A percentile compares a stretch with the other conserved stretches of the same genome.
Evolutionary conservation across 2,888 invertebrate species (phyloP).

Genomic region (Helobdella robusta): DNA sequence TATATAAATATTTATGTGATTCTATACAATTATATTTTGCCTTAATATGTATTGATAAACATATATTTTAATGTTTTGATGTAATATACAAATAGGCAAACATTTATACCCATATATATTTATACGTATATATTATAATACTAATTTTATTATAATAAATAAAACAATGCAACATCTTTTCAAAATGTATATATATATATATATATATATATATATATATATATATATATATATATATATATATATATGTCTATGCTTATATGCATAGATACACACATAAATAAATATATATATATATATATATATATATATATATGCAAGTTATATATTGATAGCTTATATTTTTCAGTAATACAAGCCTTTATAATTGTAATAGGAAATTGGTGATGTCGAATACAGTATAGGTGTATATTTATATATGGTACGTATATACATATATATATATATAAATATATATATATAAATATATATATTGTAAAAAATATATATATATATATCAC

Average conservation of each 20-base stretch:
- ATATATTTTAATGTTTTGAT: too few species aligned
- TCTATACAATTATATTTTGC: too few species aligned
- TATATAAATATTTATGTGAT: too few species aligned
- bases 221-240: slow-evolving; percentile 1
- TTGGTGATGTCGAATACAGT: too few species aligned
- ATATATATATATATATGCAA: neutral
- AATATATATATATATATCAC: neutral
- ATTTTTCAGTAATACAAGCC: neutral
- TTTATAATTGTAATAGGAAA: slow-evolving; percentile 7
- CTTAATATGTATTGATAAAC: too few species aligned
- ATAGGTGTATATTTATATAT: slow-evolving; percentile 8
- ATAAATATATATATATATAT: neutral
- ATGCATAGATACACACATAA: neutral
- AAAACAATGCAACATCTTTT: neutral
- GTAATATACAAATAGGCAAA: neutral
- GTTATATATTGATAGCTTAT: neutral
- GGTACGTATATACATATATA: slow-evolving; percentile 5
- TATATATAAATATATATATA: slow-evolving; percentile 20
- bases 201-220: slow-evolving; percentile 1
- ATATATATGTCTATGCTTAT: neutral
- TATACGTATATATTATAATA: neutral
- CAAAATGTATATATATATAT: neutral
- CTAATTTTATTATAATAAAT: neutral
- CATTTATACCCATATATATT: neutral
- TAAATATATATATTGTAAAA: slow-evolving; percentile 8